Conservation (phyloP, 2,888 invertebrate species). For the Archaeoteleia sp. region DNA sequence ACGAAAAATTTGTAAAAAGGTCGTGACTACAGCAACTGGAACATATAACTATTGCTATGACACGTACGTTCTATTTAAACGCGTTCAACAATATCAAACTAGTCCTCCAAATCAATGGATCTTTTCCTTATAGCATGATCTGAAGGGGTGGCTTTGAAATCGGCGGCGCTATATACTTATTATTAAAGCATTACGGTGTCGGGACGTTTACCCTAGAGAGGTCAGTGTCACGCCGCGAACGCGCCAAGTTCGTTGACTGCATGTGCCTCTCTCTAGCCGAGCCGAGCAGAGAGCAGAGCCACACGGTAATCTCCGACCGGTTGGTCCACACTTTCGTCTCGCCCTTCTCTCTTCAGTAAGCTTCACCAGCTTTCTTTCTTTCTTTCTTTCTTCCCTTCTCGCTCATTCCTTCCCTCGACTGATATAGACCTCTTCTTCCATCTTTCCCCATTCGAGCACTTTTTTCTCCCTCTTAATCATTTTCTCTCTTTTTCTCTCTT, state of each 20-base stretch:
- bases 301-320: slow-evolving; percentile 63
- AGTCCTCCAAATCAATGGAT: slow-evolving; percentile 4
- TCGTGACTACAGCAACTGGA: too few relatives aligned
- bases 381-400: slow-evolving; percentile 18
- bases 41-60: too few relatives aligned
- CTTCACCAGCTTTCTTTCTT: slow-evolving; percentile 35
- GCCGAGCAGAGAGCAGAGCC: slow-evolving; percentile 43
- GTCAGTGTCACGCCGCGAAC: slow-evolving; percentile 66
- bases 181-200: slow-evolving; percentile 47
- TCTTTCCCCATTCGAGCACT: slow-evolving; percentile 7
- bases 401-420: slow-evolving; percentile 12
- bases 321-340: slow-evolving; percentile 66
- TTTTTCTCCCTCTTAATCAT: slow-evolving; percentile 27
- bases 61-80: too few relatives aligned
- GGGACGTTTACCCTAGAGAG: slow-evolving; percentile 67
- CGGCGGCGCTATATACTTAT: slow-evolving; percentile 24
- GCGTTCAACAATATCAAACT: too few relatives aligned
- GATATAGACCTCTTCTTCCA: slow-evolving; percentile 2
- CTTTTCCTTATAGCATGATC: neutral
- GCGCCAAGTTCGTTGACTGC: slow-evolving; percentile 67
- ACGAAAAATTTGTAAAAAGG: too few relatives aligned
- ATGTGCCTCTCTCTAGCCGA: slow-evolving; percentile 54
- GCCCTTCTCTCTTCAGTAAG: slow-evolving; percentile 55
- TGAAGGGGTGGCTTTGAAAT: slow-evolving; percentile 31
- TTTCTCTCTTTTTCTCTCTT: too few relatives aligned